Percentiles rank a stretch among this genome's conserved stretches.
Conservation (phyloP, 2,888 invertebrate genomes). For the Periphyllus acericola region DNA sequence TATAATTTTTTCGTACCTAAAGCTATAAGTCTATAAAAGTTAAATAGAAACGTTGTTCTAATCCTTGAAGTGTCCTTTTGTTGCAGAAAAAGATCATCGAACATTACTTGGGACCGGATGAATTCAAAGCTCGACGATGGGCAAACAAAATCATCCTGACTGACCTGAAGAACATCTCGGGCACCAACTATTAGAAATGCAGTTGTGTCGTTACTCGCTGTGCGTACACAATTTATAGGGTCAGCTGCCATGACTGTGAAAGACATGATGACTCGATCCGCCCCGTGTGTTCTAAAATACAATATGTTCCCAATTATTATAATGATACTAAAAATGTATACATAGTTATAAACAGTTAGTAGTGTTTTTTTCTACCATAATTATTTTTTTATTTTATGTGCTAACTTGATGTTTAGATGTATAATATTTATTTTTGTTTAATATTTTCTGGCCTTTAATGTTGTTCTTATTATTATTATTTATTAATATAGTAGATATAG, state of each 20-base stretch:
- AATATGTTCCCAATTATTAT: slow-evolving; percentile 22
- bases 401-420: background rate
- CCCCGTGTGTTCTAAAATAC: background rate
- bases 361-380: background rate
- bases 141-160: slow-evolving; percentile 18
- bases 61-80: background rate
- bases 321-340: background rate
- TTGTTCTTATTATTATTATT: background rate
- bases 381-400: background rate
- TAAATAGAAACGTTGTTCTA: background rate
- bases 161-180: background rate
- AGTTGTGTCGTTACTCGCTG: background rate
- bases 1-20: no score
- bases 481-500: background rate
- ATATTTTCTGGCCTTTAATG: background rate
- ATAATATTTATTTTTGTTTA: background rate
- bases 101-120: slow-evolving; percentile 18
- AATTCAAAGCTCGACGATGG: slow-evolving; percentile 25
- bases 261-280: background rate
- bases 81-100: slow-evolving; percentile 52
- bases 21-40: no score
- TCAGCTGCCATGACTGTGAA: slow-evolving; percentile 21
- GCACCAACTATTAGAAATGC: background rate
- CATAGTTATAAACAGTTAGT: background rate
- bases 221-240: background rate